These are phyloP conservation scores for Drosophila fulvimacula DNA, from an alignment of 2,888 invertebrate species.

Conservation along the genomic window DNA sequence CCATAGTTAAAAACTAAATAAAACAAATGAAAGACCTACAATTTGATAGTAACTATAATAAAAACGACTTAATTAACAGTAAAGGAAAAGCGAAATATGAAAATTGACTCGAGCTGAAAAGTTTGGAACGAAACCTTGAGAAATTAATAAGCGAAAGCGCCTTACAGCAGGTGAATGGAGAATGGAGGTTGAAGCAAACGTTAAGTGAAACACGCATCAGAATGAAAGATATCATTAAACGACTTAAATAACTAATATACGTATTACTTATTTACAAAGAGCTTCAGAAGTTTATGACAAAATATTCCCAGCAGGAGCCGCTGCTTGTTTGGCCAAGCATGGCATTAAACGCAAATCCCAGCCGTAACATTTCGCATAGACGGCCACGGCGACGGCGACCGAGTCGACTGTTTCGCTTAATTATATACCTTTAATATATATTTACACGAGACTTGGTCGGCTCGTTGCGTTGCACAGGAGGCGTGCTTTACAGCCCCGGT, in stretches of 20 bases:
- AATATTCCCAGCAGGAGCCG: conserved; percentile 9
- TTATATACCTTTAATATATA: conserved; percentile 18
- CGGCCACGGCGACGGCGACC: not conserved
- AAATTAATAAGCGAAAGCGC: not conserved
- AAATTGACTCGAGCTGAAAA: not conserved
- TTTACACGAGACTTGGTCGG: conserved; percentile 49
- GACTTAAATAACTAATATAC: not conserved
- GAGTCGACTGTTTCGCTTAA: conserved; percentile 22
- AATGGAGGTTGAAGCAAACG: not conserved
- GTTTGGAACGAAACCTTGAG: not conserved
- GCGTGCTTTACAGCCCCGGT: conserved; percentile 32
- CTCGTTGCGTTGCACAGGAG: not conserved
- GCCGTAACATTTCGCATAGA: conserved; percentile 8
- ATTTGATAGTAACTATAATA: not conserved
- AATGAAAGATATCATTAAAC: not conserved
- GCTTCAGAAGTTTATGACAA: conserved; percentile 7
- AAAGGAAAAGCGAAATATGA: not conserved
- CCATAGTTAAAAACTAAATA: not conserved
- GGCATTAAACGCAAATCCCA: conserved; percentile 24
- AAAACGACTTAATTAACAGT: not conserved
- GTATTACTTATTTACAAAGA: conserved; percentile 8
- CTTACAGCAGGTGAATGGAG: not conserved
- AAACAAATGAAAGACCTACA: not conserved
- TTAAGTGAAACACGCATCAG: not conserved
- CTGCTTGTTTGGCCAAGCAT: conserved; percentile 8